phyloP scores from a whole-genome alignment of 2,888 invertebrate genomes.

The Dynastes maya region DNA sequence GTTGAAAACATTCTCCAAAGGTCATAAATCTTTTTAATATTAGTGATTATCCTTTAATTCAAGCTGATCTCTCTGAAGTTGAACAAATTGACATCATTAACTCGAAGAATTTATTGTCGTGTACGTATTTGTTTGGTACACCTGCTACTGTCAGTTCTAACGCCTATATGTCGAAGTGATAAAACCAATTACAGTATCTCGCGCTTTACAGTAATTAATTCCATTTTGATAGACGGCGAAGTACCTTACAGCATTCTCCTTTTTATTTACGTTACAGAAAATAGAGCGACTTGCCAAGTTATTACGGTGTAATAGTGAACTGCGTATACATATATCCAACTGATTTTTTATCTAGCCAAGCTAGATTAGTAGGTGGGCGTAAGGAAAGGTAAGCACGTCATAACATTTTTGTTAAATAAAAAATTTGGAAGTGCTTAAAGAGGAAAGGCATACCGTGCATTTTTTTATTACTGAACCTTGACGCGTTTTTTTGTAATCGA shows the following conservation, averaged over 20 bases:
- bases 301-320: too few species aligned
- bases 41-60: conserved; percentile 25
- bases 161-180: conserved; percentile 21
- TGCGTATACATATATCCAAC: too few species aligned
- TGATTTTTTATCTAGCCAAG: too few species aligned
- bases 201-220: conserved; percentile 12
- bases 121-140: conserved; percentile 17
- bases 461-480: too few species aligned
- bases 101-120: conserved; percentile 34
- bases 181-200: conserved; percentile 34
- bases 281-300: too few species aligned
- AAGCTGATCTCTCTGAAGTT: conserved; percentile 25
- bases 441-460: too few species aligned
- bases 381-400: too few species aligned
- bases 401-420: too few species aligned
- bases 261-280: not conserved
- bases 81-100: conserved; percentile 33
- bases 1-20: not conserved
- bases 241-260: not conserved
- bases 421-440: too few species aligned
- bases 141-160: conserved; percentile 36
- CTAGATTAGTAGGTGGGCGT: too few species aligned
- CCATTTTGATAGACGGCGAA: not conserved
- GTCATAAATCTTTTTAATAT: conserved; percentile 32
- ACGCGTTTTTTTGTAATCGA: too few species aligned